Evolutionary conservation across 2,113 vertebrate species (phyloP).

Genomic region (Syngnathus scovelli): DNA sequence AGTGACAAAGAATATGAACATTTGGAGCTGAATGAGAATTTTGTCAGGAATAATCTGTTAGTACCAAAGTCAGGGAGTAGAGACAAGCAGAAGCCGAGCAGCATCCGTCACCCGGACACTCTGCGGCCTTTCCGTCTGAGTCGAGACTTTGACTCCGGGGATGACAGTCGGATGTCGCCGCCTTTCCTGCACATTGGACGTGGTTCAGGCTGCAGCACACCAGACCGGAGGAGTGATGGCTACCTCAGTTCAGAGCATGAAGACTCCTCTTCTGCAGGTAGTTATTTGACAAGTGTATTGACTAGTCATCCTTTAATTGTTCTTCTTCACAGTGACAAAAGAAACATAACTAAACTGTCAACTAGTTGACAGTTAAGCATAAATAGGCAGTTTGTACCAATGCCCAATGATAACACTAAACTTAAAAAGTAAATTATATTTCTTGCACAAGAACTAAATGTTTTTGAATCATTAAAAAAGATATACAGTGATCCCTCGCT

Average conservation of each 20-base stretch:
- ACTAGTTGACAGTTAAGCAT: too few species aligned
- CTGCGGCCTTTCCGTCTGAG: conserved; percentile 57
- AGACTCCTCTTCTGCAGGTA: conserved; percentile 82
- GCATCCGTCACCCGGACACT: conserved; percentile 22
- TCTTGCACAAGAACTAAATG: too few species aligned
- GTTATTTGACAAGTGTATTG: neutral
- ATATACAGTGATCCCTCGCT: too few species aligned
- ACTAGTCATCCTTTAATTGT: too few species aligned
- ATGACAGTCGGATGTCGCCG: conserved; percentile 68
- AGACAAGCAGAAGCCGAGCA: conserved; percentile 29
- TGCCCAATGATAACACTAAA: too few species aligned
- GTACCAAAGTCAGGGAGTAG: conserved; percentile 31
- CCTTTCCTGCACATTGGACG: conserved; percentile 34
- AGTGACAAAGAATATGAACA: conserved; percentile 79
- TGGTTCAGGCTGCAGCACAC: conserved; percentile 77
- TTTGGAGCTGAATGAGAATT: conserved; percentile 75
- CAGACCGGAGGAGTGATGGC: conserved; percentile 77
- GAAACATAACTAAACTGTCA: too few species aligned
- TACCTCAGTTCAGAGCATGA: conserved; percentile 86
- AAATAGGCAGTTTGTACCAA: too few species aligned
- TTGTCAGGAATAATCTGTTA: conserved; percentile 71
- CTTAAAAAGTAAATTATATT: too few species aligned
- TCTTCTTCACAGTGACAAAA: too few species aligned
- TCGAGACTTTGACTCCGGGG: conserved; percentile 73
- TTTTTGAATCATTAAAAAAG: too few species aligned